A percentile compares a stretch with the other conserved stretches of the same genome.
phyloP scores from a whole-genome alignment of 2,888 invertebrate species.

The Dicyrtomina minuta region DNA sequence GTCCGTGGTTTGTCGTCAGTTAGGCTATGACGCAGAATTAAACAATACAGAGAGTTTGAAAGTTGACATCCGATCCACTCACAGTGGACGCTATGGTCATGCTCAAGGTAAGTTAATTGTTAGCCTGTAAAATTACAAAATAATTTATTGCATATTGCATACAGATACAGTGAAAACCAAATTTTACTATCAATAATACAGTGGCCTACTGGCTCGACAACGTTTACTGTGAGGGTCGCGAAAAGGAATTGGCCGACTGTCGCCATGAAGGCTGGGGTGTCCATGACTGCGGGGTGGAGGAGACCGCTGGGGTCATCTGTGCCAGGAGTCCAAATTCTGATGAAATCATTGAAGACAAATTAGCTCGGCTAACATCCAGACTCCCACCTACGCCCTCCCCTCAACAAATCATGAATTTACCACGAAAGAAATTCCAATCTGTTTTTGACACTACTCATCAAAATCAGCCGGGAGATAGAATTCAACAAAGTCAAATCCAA shows the following conservation, averaged over 20 bases:
- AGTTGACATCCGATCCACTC: conserved; percentile 66
- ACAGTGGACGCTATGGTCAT: conserved; percentile 73
- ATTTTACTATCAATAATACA: too few relatives aligned
- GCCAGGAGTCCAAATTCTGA: conserved; percentile 56
- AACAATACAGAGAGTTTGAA: background rate
- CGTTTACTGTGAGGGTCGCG: conserved; percentile 80
- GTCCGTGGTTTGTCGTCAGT: conserved; percentile 75
- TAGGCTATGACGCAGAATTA: conserved; percentile 64
- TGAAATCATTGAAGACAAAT: conserved; percentile 48
- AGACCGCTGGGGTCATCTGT: conserved; percentile 85
- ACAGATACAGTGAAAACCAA: too few relatives aligned
- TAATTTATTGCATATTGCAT: too few relatives aligned
- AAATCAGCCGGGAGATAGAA: too few relatives aligned
- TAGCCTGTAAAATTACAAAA: too few relatives aligned
- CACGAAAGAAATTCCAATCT: too few relatives aligned
- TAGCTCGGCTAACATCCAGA: conserved; percentile 41
- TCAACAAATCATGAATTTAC: too few relatives aligned
- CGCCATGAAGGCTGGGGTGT: conserved; percentile 84
- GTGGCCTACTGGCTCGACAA: conserved; percentile 95
- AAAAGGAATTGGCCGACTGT: conserved; percentile 72
- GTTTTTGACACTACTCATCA: too few relatives aligned
- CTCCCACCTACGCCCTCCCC: too few relatives aligned
- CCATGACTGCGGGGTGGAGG: conserved; percentile 74
- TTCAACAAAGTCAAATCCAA: conserved; percentile 9
- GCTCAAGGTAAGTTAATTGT: conserved; percentile 74